Base-by-base conservation (phyloP, 2,797 vertebrate genomes). In the Neosilurus hyrtlii region DNA sequence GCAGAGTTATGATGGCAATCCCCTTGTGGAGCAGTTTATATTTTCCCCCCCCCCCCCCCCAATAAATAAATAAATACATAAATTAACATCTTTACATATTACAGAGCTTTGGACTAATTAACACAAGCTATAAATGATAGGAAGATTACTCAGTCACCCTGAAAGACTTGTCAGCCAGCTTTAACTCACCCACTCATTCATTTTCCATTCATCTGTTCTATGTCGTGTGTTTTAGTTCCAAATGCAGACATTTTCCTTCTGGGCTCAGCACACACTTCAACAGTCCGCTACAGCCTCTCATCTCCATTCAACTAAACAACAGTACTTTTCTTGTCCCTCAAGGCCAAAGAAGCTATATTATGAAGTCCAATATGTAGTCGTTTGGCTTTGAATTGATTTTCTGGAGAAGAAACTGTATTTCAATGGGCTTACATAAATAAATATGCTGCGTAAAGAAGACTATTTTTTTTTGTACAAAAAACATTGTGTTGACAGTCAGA, bases 381-480 rank as follows among this genome's bases (percentile, higher is more conserved):
- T 86, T 85, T 87, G 66, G 88, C 62, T 82, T 81, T 56, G n/a
- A 87, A 79, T 86, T 81, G 88, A 90, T 88, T 90, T 89, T 86
- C 77, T 77, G 79, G 82, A n/a, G 82, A 85, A 82, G 77, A 72
- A 74, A 86, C 65, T 54, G 76, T 85, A 85, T 86, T 84, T 85
- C 68, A 72, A 59, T 83, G 71, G 85, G 52, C 84, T 73, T 85
- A 74, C 90, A 86, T 81, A 86, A 90, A 88, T 81, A 72, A 82
- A 91, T 87, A 83, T 83, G 86, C 81, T 54, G 81, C 84, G 73
- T 59, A 86, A 90, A n/a, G n/a, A n/a, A n/a, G n/a, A n/a, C n/a
- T n/a, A n/a, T n/a, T n/a, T n/a, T n/a, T n/a, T n/a, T n/a, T n/a
- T 79, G 87, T 86, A 84, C 84, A 82, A 86, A 86, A 82, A 72